Evolutionary conservation across 2,888 invertebrate species (phyloP).

Genomic region (Oscheius sp.): DNA sequence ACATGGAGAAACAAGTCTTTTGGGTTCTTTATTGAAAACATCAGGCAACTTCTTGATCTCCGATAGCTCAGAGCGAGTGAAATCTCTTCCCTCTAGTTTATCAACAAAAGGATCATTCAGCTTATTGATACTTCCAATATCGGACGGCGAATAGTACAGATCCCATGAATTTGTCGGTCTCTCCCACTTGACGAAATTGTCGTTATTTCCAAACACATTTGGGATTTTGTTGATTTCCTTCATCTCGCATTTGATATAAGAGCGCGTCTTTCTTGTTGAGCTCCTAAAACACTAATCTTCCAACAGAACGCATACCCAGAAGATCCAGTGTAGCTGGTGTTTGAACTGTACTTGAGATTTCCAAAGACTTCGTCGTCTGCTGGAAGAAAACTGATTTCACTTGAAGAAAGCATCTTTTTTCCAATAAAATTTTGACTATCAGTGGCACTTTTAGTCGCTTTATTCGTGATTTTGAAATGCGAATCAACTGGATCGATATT

Average conservation of each 20-base stretch:
- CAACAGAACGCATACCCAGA: no score
- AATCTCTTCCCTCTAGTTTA: neutral
- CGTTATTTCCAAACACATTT: neutral
- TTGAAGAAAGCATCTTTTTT: no score
- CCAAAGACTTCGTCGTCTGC: no score
- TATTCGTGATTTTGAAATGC: no score
- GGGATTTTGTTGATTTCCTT: neutral
- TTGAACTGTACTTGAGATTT: no score
- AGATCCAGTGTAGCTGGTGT: no score
- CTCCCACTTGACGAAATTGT: slow-evolving; percentile 8
- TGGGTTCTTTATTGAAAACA: slow-evolving; percentile 70
- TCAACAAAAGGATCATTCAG: neutral
- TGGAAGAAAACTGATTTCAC: no score
- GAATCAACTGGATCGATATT: neutral
- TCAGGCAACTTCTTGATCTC: slow-evolving; percentile 8
- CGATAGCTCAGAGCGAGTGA: slow-evolving; percentile 12
- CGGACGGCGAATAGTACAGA: neutral
- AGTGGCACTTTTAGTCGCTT: neutral
- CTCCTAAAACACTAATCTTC: neutral
- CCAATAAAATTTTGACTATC: neutral
- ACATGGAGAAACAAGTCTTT: slow-evolving; percentile 83
- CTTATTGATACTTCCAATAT: neutral
- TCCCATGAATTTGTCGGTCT: neutral
- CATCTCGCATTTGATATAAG: neutral
- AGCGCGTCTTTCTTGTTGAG: neutral